Evolutionary conservation across 2,797 vertebrate genomes (phyloP).

Genomic region (Crocodylus rhombifer): DNA sequence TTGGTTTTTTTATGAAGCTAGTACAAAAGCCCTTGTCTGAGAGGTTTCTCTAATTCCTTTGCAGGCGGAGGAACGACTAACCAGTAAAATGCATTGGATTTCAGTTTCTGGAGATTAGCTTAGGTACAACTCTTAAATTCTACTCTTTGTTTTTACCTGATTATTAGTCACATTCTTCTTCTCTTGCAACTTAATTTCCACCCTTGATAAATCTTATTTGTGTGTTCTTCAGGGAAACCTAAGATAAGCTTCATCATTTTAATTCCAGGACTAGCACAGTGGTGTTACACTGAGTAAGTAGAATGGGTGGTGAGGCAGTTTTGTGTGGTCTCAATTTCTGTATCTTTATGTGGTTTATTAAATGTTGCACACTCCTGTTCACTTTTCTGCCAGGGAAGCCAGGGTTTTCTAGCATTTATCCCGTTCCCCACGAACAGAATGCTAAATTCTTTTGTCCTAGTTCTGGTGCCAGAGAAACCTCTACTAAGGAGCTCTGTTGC

Average conservation of each 20-base stretch:
- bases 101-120: background rate
- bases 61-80: background rate
- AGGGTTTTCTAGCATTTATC: background rate
- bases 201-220: background rate
- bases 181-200: background rate
- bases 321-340: background rate
- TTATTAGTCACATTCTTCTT: background rate
- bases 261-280: background rate
- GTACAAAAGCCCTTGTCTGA: background rate
- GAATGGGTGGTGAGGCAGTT: background rate
- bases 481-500: background rate
- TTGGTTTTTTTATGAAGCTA: background rate
- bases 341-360: background rate
- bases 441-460: background rate
- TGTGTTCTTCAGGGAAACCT: background rate
- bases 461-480: background rate
- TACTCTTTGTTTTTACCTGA: background rate
- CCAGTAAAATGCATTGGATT: background rate
- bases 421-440: background rate
- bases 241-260: background rate
- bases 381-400: too few species aligned
- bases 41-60: background rate
- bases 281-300: background rate
- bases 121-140: background rate
- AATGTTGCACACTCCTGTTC: fast-evolving